A percentile compares a stretch with the other conserved stretches of the same genome.
These are phyloP conservation scores for Semnornis frantzii DNA, from an alignment of 2,113 vertebrate species.

Conservation along the genomic window DNA sequence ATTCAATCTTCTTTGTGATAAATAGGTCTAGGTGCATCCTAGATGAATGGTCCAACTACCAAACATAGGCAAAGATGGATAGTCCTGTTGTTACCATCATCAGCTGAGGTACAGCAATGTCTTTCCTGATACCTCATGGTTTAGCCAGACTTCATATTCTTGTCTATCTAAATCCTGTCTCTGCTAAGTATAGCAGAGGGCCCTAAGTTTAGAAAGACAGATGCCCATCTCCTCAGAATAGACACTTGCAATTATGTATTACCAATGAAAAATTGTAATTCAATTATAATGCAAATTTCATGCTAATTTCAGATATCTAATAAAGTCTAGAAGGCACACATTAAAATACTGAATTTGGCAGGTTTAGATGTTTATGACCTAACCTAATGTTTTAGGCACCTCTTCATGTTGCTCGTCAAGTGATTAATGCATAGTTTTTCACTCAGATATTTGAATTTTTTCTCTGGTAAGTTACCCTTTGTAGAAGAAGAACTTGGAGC, in stretches of 20 bases:
- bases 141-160: background rate
- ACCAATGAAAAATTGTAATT: background rate
- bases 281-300: background rate
- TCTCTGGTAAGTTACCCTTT: background rate
- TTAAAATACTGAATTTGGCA: background rate
- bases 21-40: background rate
- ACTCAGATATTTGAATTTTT: background rate
- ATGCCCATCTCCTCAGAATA: background rate
- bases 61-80: background rate
- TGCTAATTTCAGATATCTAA: background rate
- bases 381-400: background rate
- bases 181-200: background rate
- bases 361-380: background rate
- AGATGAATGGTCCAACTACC: background rate
- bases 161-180: background rate
- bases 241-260: background rate
- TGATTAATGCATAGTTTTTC: background rate
- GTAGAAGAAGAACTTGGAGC: background rate
- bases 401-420: background rate
- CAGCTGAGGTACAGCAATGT: background rate
- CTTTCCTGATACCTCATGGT: background rate
- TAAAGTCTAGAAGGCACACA: background rate
- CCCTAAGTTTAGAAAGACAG: background rate
- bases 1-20: background rate
- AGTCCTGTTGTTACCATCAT: background rate